These are phyloP conservation scores for Dendroctonus ponderosae DNA, from an alignment of 1,140 invertebrate genomes.

Conservation along the genomic window DNA sequence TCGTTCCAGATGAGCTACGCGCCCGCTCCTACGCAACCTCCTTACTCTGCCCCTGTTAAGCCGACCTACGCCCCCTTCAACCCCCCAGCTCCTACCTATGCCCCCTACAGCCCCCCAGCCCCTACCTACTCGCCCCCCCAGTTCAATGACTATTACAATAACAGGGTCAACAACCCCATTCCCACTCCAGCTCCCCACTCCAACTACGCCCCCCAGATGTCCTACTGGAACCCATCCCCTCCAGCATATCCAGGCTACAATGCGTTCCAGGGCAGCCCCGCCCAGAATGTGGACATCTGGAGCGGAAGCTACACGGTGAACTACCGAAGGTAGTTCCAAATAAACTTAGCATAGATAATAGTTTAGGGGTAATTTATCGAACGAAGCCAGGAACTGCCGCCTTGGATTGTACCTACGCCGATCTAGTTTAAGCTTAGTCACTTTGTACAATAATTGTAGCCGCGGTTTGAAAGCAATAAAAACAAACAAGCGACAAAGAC, in stretches of 20 bases:
- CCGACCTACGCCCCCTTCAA: constrained; percentile 34
- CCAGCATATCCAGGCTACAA: constrained; percentile 46
- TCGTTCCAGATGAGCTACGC: constrained; percentile 26
- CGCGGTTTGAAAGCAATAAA: too few relatives aligned
- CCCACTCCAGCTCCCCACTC: constrained; percentile 40
- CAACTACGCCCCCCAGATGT: constrained; percentile 43
- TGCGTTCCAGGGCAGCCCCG: constrained; percentile 59
- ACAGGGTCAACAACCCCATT: constrained; percentile 43
- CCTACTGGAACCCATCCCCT: constrained; percentile 48
- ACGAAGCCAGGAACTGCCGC: too few relatives aligned
- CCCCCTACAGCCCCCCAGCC: constrained; percentile 29
- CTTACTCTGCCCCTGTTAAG: constrained; percentile 33
- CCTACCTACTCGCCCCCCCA: constrained; percentile 35
- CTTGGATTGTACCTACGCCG: too few relatives aligned
- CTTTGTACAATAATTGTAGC: too few relatives aligned
- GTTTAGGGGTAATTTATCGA: too few relatives aligned
- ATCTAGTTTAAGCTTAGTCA: too few relatives aligned
- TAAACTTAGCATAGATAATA: too few relatives aligned
- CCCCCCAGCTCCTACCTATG: constrained; percentile 18
- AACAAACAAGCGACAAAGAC: too few relatives aligned
- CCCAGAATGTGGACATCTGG: constrained; percentile 63
- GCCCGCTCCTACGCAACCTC: constrained; percentile 39
- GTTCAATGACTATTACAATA: constrained; percentile 46
- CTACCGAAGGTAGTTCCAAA: constrained; percentile 51
- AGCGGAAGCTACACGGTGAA: constrained; percentile 69